Evolutionary conservation across 2,888 invertebrate genomes (phyloP), one percentile per base, ranked within the genome.

Genomic region (Nebria brevicollis): DNA sequence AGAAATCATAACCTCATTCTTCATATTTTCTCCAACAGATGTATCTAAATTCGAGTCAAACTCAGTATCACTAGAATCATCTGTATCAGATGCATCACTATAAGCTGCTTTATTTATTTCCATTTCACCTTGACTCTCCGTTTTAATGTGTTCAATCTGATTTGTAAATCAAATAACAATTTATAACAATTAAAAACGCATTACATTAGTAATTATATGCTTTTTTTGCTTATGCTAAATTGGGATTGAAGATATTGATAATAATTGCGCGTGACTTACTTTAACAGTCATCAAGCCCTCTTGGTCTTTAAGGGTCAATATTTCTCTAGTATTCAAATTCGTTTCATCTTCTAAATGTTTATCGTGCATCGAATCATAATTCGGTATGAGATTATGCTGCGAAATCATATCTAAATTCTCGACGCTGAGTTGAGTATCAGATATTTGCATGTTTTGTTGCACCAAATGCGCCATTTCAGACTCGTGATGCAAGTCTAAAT

Each of bases 391-490:
- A 83, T 84, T 85, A 80, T 86, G 87, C 83, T 86, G 86, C 68
- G 86, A 86, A 75, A 87, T 87, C 75, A 87, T 84, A 78, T 86
- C 86, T 75, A 88, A 85, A 84, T 86, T 87, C 72, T 86, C 85
- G 70, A 85, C 85, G 6, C 84, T 77, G 83, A 86, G 87, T 75
- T 85, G 85, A 73, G 83, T 81, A 77, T 84, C 73, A n/a, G 76
- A 43, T 8, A 81, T 83, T 25, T 84, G 85, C 72, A 84, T 82
- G 72, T 83, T 82, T 42, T 85, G 84, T 77, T 83, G 82, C 26
- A 83, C 81, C 25, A 81, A 25, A 11, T 81, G 77, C 66, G 76
- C 76, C 78, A 80, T 83, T 68, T 75, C 82, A 11, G 85, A 81
- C 76, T 83, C 82, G 78, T 86, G 86, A 43, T 86, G 85, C 68